Evolutionary conservation across 2,888 invertebrate genomes (phyloP).

Genomic region (Leptopilina drosophilae): DNA sequence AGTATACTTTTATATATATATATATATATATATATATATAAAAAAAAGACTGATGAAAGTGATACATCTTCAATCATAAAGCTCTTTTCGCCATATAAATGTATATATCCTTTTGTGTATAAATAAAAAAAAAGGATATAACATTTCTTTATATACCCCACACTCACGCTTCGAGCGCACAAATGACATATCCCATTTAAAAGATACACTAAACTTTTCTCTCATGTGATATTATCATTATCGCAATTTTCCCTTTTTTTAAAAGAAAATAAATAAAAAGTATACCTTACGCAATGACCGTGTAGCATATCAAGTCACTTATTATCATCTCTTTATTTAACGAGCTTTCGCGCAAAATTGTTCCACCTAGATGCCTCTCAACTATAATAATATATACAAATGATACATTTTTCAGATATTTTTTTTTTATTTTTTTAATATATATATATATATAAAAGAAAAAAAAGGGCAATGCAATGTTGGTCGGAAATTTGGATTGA

Average conservation of each 20-base stretch:
- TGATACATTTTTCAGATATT: not conserved
- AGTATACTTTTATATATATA: slow-evolving; percentile 9
- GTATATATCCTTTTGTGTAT: too few relatives aligned
- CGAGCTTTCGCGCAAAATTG: slow-evolving; percentile 14
- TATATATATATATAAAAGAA: not conserved
- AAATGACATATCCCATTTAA: slow-evolving; percentile 16
- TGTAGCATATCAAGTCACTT: not conserved
- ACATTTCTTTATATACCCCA: slow-evolving; percentile 5
- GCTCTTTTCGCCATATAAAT: not conserved
- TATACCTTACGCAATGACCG: slow-evolving; percentile 1
- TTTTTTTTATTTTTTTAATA: not conserved
- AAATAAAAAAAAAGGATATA: not conserved
- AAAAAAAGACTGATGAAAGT: not conserved
- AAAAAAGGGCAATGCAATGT: slow-evolving; percentile 3
- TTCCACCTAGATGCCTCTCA: not conserved
- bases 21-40: too few relatives aligned
- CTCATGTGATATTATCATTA: slow-evolving; percentile 1
- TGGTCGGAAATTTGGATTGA: slow-evolving; percentile 29
- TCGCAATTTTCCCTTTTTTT: not conserved
- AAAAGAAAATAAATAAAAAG: not conserved
- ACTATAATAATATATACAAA: not conserved
- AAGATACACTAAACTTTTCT: not conserved
- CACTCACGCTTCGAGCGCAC: too few relatives aligned
- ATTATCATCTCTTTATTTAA: slow-evolving; percentile 9
- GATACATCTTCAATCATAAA: slow-evolving; percentile 15